Percentiles rank a stretch among this genome's conserved stretches.
phyloP scores from a whole-genome alignment of 2,113 vertebrate genomes.

The Penelope pileata region DNA sequence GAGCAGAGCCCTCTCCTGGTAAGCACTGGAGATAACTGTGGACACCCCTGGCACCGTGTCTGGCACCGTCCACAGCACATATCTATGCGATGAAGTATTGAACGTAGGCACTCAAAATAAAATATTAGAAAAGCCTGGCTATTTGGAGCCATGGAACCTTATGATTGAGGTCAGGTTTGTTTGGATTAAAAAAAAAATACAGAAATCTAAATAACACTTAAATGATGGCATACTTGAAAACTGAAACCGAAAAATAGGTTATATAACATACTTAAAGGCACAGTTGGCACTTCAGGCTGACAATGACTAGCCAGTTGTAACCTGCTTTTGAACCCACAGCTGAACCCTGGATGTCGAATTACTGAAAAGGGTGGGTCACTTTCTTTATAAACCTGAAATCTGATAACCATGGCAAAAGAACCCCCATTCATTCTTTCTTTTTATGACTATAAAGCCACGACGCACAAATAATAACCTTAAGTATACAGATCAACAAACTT shows the following conservation, averaged over 20 bases:
- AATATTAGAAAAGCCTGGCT: slow-evolving; percentile 53
- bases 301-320: slow-evolving; percentile 58
- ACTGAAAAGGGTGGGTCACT: slow-evolving; percentile 55
- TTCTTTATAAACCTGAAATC: slow-evolving; percentile 64
- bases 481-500: slow-evolving; percentile 15
- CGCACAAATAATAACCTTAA: slow-evolving; percentile 51
- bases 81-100: slow-evolving; percentile 41
- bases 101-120: slow-evolving; percentile 32
- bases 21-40: not conserved
- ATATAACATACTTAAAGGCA: slow-evolving; percentile 46
- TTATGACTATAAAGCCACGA: slow-evolving; percentile 45
- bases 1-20: slow-evolving; percentile 50
- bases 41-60: slow-evolving; percentile 41
- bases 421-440: slow-evolving; percentile 65
- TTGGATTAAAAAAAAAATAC: slow-evolving; percentile 30
- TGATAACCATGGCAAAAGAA: slow-evolving; percentile 63
- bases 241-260: slow-evolving; percentile 43
- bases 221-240: slow-evolving; percentile 25
- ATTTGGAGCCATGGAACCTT: slow-evolving; percentile 27
- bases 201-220: slow-evolving; percentile 16
- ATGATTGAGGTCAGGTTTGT: slow-evolving; percentile 56
- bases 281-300: slow-evolving; percentile 50
- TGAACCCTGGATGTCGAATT: slow-evolving; percentile 39
- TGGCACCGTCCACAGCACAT: slow-evolving; percentile 42
- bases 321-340: slow-evolving; percentile 52